Percentiles rank a stretch among this genome's conserved stretches.
phyloP scores from a whole-genome alignment of 2,113 vertebrate species.

The Chloropsis cyanopogon region DNA sequence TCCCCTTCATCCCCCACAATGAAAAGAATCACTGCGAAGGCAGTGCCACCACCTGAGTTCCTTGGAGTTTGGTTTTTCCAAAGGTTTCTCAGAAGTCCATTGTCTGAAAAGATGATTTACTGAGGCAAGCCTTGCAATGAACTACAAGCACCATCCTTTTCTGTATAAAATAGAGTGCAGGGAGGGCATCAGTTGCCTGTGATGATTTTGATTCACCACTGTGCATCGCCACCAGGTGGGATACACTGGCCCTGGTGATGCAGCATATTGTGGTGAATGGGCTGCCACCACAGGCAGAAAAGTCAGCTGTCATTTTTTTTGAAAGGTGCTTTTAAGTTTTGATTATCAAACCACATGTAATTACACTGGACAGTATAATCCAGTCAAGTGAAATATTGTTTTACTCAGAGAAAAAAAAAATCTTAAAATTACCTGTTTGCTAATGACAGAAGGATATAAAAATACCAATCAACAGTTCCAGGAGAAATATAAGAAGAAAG shows the following conservation, averaged over 20 bases:
- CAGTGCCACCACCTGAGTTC: not conserved
- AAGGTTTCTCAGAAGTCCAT: not conserved
- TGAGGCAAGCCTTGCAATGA: not conserved
- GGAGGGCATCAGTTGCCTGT: not conserved
- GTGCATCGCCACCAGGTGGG: not conserved
- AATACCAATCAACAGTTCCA: not conserved
- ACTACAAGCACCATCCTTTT: not conserved
- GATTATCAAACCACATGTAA: not conserved
- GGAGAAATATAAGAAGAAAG: not conserved
- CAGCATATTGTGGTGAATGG: not conserved
- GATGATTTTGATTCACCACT: not conserved
- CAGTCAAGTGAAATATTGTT: not conserved
- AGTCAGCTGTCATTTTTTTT: not conserved
- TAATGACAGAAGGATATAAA: not conserved
- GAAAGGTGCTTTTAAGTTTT: not conserved
- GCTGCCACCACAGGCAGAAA: not conserved
- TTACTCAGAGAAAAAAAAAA: not conserved
- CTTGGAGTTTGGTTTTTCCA: not conserved
- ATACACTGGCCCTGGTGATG: fast-evolving
- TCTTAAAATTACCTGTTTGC: not conserved
- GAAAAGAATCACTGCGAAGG: not conserved
- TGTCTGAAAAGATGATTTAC: not conserved
- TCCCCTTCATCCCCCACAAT: not conserved
- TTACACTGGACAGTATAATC: not conserved
- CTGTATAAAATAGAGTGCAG: fast-evolving